These are phyloP conservation scores for Anomalospiza imberbis DNA, from an alignment of 2,797 vertebrate species.

Conservation along the genomic window DNA sequence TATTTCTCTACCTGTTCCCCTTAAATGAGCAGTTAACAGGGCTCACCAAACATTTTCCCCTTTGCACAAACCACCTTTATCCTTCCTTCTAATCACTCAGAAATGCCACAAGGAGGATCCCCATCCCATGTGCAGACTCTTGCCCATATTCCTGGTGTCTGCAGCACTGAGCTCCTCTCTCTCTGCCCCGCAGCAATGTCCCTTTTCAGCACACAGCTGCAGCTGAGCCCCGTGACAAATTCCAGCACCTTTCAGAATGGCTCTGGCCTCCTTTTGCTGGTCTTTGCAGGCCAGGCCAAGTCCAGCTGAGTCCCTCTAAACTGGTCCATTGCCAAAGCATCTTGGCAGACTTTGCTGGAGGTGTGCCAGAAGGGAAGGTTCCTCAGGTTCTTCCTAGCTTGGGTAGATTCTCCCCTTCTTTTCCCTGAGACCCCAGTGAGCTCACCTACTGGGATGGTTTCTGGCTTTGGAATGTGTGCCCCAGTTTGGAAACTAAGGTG, in stretches of 20 bases:
- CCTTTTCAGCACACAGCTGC: not conserved
- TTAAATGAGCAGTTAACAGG: not conserved
- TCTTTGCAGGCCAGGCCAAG: constrained; percentile 13
- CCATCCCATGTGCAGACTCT: accelerated
- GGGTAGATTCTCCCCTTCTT: not conserved
- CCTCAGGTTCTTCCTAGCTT: not conserved
- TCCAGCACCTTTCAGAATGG: not conserved
- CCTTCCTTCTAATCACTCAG: not conserved
- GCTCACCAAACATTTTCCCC: not conserved
- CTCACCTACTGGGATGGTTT: not conserved
- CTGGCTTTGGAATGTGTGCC: not conserved
- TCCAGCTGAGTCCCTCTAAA: not conserved
- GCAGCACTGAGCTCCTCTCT: not conserved
- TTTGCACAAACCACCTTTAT: accelerated
- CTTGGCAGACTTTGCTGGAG: constrained; percentile 2
- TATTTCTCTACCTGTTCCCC: not conserved
- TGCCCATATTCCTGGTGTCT: accelerated
- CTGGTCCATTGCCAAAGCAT: not conserved
- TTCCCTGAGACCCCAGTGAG: not conserved
- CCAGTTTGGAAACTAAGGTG: not conserved
- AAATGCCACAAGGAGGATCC: not conserved
- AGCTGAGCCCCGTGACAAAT: not conserved
- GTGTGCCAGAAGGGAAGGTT: not conserved
- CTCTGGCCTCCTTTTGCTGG: not conserved
- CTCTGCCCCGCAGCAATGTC: not conserved